These are phyloP conservation scores for Zaprionus nigranus DNA, from an alignment of 1,140 invertebrate species.

Conservation along the genomic window DNA sequence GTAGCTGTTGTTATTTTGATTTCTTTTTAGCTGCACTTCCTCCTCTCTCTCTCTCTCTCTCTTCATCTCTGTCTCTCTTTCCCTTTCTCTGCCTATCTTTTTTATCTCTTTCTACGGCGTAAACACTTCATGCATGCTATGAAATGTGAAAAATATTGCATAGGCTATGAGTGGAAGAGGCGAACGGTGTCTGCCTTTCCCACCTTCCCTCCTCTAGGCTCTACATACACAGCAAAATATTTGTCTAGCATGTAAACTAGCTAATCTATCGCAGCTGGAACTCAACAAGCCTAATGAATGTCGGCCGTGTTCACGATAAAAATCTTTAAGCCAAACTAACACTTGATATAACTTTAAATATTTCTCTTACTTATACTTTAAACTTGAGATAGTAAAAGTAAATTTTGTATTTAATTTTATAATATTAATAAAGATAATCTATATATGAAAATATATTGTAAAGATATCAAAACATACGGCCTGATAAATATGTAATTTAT, in stretches of 20 bases:
- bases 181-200: neutral
- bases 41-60: conserved; percentile 5
- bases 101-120: conserved; percentile 23
- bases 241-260: neutral
- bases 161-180: conserved; percentile 24
- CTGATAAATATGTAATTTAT: no score
- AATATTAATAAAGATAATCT: no score
- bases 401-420: no score
- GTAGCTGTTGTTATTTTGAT: conserved; percentile 73
- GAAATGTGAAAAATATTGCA: conserved; percentile 68
- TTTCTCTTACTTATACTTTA: no score
- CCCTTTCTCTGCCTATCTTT: conserved; percentile 2
- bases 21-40: conserved; percentile 53
- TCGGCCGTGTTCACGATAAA: neutral
- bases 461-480: no score
- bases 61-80: conserved; percentile 14
- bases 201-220: neutral
- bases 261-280: conserved; percentile 5
- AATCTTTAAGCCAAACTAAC: neutral
- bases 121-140: conserved; percentile 63
- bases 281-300: neutral
- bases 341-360: no score
- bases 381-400: no score
- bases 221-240: conserved; percentile 25
- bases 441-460: no score